phyloP scores from a whole-genome alignment of 1,140 invertebrate species.

The Uloborus diversus region DNA sequence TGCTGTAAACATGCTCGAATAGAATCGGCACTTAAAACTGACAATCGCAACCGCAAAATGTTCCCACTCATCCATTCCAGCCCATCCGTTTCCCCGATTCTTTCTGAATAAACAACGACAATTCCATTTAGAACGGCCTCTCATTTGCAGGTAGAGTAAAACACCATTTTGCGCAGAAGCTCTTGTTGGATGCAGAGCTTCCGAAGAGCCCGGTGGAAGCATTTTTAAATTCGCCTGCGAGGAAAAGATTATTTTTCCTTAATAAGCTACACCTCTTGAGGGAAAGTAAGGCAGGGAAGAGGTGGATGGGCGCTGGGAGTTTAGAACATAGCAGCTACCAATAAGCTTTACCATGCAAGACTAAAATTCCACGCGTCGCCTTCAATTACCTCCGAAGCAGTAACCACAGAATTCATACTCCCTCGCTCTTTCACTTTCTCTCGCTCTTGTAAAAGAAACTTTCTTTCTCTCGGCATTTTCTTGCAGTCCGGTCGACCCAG shows the following conservation, averaged over 20 bases:
- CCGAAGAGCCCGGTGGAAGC: background rate
- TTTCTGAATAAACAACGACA: too few species aligned
- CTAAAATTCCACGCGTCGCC: constrained; percentile 48
- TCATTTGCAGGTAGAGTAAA: constrained; percentile 29
- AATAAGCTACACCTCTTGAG: constrained; percentile 37
- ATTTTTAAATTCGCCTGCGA: constrained; percentile 30
- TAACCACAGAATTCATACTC: constrained; percentile 39
- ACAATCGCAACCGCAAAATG: background rate
- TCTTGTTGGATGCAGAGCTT: background rate
- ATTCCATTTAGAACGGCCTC: too few species aligned
- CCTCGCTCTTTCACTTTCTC: too few species aligned
- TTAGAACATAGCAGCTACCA: constrained; percentile 36
- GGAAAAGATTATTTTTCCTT: constrained; percentile 50
- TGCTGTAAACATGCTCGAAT: too few species aligned
- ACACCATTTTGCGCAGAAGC: constrained; percentile 14
- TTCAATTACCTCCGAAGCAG: constrained; percentile 40
- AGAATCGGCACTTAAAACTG: too few species aligned
- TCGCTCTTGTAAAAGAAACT: too few species aligned
- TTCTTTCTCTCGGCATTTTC: too few species aligned
- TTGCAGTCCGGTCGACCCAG: constrained; percentile 20
- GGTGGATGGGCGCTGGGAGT: background rate
- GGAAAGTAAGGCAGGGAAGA: background rate
- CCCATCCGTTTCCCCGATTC: too few species aligned
- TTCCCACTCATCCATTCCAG: too few species aligned
- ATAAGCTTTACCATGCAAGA: constrained; percentile 41